phyloP scores from a whole-genome alignment of 2,113 vertebrate genomes.

The Orthochromis malagaraziensis region DNA sequence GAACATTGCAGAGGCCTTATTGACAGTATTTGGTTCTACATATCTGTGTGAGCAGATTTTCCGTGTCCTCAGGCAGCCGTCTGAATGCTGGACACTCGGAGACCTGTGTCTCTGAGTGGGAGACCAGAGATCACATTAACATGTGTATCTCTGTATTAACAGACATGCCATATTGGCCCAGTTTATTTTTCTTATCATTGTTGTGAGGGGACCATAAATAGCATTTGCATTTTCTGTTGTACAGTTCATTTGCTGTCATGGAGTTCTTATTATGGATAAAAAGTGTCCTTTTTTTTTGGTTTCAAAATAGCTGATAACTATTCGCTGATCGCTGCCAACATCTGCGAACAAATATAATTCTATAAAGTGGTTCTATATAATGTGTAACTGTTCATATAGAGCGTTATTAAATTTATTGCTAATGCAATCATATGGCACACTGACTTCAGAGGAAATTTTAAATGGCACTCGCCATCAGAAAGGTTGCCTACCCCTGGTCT shows the following conservation, averaged over 20 bases:
- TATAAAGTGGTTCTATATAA: fast-evolving
- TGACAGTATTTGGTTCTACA: no score
- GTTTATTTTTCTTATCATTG: background rate
- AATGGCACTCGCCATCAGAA: background rate
- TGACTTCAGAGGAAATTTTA: background rate
- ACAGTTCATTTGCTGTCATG: background rate
- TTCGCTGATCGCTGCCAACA: fast-evolving
- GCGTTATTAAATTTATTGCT: background rate
- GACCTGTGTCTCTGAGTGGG: background rate
- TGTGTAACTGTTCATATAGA: background rate
- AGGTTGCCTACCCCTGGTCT: background rate
- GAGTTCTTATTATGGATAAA: background rate
- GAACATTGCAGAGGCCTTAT: no score
- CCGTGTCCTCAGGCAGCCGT: no score
- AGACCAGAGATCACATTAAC: background rate
- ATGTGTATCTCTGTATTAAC: background rate
- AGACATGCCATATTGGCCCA: fast-evolving
- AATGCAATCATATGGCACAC: background rate
- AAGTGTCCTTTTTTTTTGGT: background rate
- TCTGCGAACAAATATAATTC: fast-evolving
- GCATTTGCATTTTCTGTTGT: background rate
- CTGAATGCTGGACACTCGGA: no score
- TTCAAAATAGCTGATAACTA: background rate
- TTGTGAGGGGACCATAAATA: background rate
- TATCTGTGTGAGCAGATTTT: no score